phyloP scores from a whole-genome alignment of 2,113 vertebrate genomes.

The Macrotis lagotis region DNA sequence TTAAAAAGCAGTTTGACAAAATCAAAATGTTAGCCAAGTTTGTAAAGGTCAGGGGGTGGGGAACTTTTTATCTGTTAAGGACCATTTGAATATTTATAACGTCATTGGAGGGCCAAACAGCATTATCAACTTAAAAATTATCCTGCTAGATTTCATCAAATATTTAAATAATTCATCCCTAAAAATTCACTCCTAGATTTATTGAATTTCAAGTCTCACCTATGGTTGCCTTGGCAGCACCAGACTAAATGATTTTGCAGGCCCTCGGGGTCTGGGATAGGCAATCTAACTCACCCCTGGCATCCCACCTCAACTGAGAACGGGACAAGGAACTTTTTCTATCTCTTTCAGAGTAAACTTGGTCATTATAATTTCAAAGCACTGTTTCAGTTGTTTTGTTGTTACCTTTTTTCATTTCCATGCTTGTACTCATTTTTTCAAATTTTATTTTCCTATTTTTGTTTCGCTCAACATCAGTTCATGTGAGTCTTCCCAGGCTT shows the following conservation, averaged over 20 bases:
- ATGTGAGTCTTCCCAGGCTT: neutral
- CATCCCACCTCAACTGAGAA: neutral
- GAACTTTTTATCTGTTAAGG: too few species aligned
- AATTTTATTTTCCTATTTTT: neutral
- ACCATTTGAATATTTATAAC: too few species aligned
- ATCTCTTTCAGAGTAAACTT: neutral
- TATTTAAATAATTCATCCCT: too few species aligned
- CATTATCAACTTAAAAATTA: too few species aligned
- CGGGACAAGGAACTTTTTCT: neutral
- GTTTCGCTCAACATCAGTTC: neutral
- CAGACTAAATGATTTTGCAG: too few species aligned
- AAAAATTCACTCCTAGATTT: too few species aligned
- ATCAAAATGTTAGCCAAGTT: neutral
- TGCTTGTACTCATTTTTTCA: neutral
- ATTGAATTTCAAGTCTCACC: too few species aligned
- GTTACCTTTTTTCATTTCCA: neutral
- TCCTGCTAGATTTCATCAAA: too few species aligned
- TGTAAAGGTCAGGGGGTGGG: too few species aligned
- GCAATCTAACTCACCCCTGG: neutral
- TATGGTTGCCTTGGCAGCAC: too few species aligned
- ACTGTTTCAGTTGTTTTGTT: neutral
- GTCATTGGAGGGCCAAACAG: too few species aligned
- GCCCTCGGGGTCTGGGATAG: too few species aligned
- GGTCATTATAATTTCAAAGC: neutral
- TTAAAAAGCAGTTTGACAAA: neutral